These are phyloP conservation scores for Stenotaenia linearis DNA, from an alignment of 2,888 invertebrate species.

Conservation along the genomic window DNA sequence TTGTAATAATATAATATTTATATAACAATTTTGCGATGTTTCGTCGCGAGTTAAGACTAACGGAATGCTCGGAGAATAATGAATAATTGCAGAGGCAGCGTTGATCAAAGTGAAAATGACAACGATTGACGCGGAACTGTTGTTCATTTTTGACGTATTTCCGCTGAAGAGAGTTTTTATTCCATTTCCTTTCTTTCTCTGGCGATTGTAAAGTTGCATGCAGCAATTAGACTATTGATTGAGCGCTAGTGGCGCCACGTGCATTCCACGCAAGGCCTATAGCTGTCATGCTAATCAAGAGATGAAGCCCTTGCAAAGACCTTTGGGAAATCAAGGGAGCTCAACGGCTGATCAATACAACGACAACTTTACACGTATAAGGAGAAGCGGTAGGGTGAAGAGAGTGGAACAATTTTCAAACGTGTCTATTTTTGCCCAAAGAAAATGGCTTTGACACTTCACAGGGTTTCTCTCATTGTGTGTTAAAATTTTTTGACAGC, in stretches of 20 bases:
- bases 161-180: neutral
- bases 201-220: slow-evolving; percentile 6
- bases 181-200: neutral
- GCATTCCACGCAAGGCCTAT: slow-evolving; percentile 26
- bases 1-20: too few relatives aligned
- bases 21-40: neutral
- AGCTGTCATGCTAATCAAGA: slow-evolving; percentile 23
- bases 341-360: slow-evolving; percentile 20
- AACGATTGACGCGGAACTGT: slow-evolving; percentile 3
- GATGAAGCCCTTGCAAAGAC: slow-evolving; percentile 23
- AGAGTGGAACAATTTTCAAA: slow-evolving; percentile 11
- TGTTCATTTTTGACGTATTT: neutral
- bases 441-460: slow-evolving; percentile 10
- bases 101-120: neutral
- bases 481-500: neutral
- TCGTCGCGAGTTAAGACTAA: too few relatives aligned
- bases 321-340: slow-evolving; percentile 12
- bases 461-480: neutral
- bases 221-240: slow-evolving; percentile 26
- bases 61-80: too few relatives aligned
- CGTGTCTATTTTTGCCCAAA: neutral
- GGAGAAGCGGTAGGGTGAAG: neutral
- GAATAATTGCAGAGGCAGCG: neutral
- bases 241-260: slow-evolving; percentile 6
- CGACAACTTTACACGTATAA: slow-evolving; percentile 8